phyloP scores from a whole-genome alignment of 2,797 vertebrate species.

The Phataginus tricuspis region DNA sequence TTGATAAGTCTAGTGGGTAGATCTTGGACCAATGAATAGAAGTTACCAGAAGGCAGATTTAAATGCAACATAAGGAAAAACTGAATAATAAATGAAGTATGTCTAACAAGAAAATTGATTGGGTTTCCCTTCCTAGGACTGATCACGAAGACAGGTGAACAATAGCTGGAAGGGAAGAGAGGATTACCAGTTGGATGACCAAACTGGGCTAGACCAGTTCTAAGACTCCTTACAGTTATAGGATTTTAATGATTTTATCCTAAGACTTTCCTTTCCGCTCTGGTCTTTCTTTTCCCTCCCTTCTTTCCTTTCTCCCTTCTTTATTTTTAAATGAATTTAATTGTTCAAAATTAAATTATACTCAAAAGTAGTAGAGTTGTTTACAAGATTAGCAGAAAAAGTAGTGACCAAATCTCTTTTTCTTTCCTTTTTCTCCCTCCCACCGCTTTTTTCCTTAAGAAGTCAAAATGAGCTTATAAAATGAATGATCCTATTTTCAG shows the following conservation, averaged over 20 bases:
- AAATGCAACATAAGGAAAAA: constrained; percentile 28
- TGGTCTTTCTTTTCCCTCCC: background rate
- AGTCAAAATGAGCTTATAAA: constrained; percentile 47
- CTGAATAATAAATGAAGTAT: background rate
- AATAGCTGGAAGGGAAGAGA: background rate
- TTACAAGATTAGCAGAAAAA: constrained; percentile 12
- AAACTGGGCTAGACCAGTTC: background rate
- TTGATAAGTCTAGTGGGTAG: background rate
- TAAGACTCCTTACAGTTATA: background rate
- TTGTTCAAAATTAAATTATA: constrained; percentile 29
- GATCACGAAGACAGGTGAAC: background rate
- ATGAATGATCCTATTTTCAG: background rate
- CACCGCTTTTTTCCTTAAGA: constrained; percentile 20
- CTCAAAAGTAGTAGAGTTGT: background rate
- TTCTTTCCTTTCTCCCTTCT: background rate
- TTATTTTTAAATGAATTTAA: constrained; percentile 23
- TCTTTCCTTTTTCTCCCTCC: background rate
- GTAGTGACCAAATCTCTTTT: background rate
- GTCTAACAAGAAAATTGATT: background rate
- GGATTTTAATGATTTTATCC: constrained; percentile 24
- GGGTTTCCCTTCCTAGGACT: background rate
- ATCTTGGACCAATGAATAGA: background rate
- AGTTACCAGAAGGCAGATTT: background rate
- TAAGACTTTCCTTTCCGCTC: background rate
- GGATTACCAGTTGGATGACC: background rate